Evolutionary conservation across 2,888 invertebrate genomes (phyloP).

Genomic region (Hirtodrosophila confusa): DNA sequence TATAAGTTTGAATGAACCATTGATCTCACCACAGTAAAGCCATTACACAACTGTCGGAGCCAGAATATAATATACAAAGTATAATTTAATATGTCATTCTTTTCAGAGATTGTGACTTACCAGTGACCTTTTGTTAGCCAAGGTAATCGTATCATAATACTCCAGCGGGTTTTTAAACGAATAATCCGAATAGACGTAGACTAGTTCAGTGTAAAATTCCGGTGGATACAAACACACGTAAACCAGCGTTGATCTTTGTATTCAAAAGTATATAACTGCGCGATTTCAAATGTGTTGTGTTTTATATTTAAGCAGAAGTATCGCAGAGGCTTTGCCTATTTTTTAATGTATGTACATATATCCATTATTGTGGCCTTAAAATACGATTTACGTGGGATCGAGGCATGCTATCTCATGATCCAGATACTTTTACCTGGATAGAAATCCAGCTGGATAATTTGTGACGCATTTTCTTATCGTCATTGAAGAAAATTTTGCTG

Average conservation of each 20-base stretch:
- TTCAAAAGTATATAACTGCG: background rate
- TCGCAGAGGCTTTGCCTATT: no score
- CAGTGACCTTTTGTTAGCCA: slow-evolving; percentile 13
- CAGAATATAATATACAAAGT: slow-evolving; percentile 11
- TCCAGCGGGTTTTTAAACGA: slow-evolving; percentile 3
- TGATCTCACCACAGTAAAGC: background rate
- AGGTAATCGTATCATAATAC: slow-evolving; percentile 3
- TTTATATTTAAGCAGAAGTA: no score
- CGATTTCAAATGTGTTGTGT: no score
- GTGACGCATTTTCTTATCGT: no score
- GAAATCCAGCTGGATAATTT: no score
- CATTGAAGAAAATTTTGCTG: no score
- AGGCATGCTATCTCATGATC: no score
- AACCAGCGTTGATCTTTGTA: slow-evolving; percentile 4
- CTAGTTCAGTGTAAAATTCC: background rate
- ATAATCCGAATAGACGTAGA: background rate
- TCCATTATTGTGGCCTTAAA: no score
- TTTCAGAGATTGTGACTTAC: slow-evolving; percentile 6
- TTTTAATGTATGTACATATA: no score
- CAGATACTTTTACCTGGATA: no score
- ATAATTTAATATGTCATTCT: slow-evolving; percentile 2
- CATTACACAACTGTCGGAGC: background rate
- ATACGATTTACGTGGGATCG: no score
- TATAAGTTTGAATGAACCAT: slow-evolving; percentile 8
- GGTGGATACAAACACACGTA: no score